These are phyloP conservation scores for Drosophila miranda DNA, from an alignment of 1,140 invertebrate genomes.

Conservation along the genomic window DNA sequence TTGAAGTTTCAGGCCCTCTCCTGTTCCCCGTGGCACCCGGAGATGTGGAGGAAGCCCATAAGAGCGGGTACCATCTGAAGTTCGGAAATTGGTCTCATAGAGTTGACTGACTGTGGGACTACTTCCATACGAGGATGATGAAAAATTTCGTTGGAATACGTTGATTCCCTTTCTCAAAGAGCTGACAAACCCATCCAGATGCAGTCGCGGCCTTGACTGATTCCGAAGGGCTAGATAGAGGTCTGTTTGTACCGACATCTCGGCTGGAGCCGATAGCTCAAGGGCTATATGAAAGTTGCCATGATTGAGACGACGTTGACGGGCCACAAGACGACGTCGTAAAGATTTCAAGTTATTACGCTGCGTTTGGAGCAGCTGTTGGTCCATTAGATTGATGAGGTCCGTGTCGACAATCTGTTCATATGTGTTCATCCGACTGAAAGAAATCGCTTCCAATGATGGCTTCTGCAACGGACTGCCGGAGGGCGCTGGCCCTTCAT, in stretches of 20 bases:
- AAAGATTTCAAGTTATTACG: conserved; percentile 67
- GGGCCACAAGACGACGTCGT: conserved; percentile 74
- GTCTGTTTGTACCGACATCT: conserved; percentile 66
- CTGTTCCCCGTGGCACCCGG: conserved; percentile 83
- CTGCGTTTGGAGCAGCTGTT: conserved; percentile 57
- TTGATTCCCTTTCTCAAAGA: conserved; percentile 70
- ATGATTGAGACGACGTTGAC: conserved; percentile 85
- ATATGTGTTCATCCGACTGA: conserved; percentile 42
- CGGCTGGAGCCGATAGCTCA: conserved; percentile 46
- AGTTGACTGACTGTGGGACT: conserved; percentile 75
- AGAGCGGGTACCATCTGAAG: conserved; percentile 42
- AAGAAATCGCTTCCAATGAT: conserved; percentile 11
- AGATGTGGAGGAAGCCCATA: conserved; percentile 78
- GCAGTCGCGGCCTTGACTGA: conserved; percentile 52
- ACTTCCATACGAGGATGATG: conserved; percentile 56
- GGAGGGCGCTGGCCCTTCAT: neutral
- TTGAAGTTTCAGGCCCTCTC: conserved; percentile 43
- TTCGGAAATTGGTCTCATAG: conserved; percentile 55
- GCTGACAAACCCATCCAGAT: conserved; percentile 75
- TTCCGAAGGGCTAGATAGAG: conserved; percentile 32
- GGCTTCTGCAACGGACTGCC: no score
- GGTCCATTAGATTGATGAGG: conserved; percentile 68
- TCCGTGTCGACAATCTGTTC: conserved; percentile 44
- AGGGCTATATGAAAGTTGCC: conserved; percentile 56
- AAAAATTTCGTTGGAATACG: conserved; percentile 73